phyloP scores from a whole-genome alignment of 2,888 invertebrate genomes.

The Cecidostiba fungosa region DNA sequence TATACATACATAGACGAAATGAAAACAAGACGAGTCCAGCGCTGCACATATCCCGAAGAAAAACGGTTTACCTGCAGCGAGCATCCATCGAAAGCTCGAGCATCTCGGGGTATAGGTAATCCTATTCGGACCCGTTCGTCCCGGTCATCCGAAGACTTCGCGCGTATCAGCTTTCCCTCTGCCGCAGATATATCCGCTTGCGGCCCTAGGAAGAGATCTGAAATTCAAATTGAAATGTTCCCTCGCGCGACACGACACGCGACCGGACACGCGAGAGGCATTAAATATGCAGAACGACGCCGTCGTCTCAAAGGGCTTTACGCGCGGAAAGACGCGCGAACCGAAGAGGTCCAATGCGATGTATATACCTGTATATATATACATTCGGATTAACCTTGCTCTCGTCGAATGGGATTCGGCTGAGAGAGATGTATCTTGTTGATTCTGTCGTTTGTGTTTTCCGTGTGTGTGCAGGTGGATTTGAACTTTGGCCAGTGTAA shows the following conservation, averaged over 20 bases:
- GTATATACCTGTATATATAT: not conserved
- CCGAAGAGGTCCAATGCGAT: not conserved
- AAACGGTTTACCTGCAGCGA: constrained; percentile 49
- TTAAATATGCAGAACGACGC: constrained; percentile 60
- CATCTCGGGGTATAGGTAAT: constrained; percentile 16
- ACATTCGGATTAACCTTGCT: constrained; percentile 43
- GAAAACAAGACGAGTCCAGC: not conserved
- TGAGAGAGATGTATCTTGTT: not conserved
- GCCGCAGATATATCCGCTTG: constrained; percentile 70
- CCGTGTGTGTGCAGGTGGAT: not conserved
- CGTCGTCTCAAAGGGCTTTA: constrained; percentile 50
- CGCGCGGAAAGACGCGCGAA: constrained; percentile 19
- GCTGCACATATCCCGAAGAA: not conserved
- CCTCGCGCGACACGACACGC: constrained; percentile 8
- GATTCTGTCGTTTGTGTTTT: not conserved
- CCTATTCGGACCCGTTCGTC: constrained; percentile 26
- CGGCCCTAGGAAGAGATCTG: constrained; percentile 68
- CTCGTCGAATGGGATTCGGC: constrained; percentile 2
- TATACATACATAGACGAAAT: not conserved
- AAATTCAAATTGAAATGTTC: constrained; percentile 74
- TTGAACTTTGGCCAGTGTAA: not conserved
- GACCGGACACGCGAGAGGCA: constrained; percentile 28
- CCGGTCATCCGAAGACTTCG: constrained; percentile 20
- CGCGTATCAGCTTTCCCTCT: constrained; percentile 65
- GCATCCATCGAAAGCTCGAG: not conserved